Percentiles rank a stretch among this genome's conserved stretches.
phyloP scores from a whole-genome alignment of 2,888 invertebrate genomes.

The Pandemis heparana region DNA sequence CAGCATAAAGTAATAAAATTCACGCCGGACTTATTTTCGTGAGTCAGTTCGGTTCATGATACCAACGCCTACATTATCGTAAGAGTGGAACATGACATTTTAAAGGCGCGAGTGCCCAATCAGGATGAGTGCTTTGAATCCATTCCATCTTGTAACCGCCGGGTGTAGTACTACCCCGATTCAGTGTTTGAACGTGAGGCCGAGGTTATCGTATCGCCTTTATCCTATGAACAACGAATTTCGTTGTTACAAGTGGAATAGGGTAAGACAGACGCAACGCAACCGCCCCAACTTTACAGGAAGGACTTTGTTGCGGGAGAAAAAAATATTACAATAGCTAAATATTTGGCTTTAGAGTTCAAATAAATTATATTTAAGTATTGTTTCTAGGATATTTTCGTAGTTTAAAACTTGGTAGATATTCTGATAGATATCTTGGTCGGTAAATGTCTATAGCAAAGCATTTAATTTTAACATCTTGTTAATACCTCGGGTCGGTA shows the following conservation, averaged over 20 bases:
- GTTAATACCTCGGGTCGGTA: background rate
- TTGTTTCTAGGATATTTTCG: background rate
- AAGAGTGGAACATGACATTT: constrained; percentile 38
- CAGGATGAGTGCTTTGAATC: constrained; percentile 38
- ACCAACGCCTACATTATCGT: constrained; percentile 26
- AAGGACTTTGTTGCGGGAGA: background rate
- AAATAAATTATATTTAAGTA: background rate
- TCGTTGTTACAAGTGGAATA: constrained; percentile 3
- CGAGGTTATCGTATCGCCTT: constrained; percentile 14
- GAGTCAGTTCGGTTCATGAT: constrained; percentile 11
- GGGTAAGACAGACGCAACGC: background rate
- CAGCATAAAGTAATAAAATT: background rate
- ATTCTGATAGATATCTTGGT: background rate
- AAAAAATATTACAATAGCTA: no score
- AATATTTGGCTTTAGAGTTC: no score
- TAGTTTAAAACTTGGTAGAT: background rate
- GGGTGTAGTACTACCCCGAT: constrained; percentile 19
- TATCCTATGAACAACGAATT: constrained; percentile 17
- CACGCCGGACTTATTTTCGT: constrained; percentile 13
- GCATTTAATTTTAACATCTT: background rate
- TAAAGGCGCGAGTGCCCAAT: constrained; percentile 42
- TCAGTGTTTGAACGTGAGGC: constrained; percentile 37
- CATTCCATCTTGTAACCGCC: constrained; percentile 38
- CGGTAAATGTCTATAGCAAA: background rate
- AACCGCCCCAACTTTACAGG: background rate